Evolutionary conservation across 2,113 vertebrate genomes (phyloP), one percentile per base, ranked within the genome.

Genomic region (Girardinichthys multiradiatus): DNA sequence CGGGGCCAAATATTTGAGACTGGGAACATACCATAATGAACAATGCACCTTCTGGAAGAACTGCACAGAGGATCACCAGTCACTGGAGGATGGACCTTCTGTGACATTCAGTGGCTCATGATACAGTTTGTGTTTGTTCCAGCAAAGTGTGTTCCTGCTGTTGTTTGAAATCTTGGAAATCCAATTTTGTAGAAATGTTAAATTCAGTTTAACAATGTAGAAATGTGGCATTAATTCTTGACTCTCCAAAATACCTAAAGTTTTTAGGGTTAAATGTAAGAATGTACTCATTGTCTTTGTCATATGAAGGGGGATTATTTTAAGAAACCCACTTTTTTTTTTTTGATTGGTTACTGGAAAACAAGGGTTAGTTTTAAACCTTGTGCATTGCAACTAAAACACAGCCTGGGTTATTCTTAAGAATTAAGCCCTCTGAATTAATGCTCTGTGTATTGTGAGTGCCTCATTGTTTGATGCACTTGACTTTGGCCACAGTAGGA

Each of bases 1-100:
- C 88, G 30, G 83, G 80, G 76, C 81, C 86, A 91, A 92, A 92
- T 89, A 90, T 83, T 83, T 83, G 81, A 82, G 79, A 74, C 80
- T 48, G 70, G 74, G 85, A 82, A 78, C 90, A 84, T 90, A 87
- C 89, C 77, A 87, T 87, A 87, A 89, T 85, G 86, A 90, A 93
- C 91, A 93, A 86, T 90, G 74, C 76, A 58, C 19, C 69, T 85
- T 83, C 77, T 86, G 82, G 85, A 80, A 77, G 82, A 65, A 45
- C 58, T 62, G 85, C 83, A 88, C 84, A 88, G 83, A 90, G 86
- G 81, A 78, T 66, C 69, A 76, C 54, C 64, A 39, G 68, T 73
- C 74, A 27, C 78, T 73, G 70, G 58, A 68, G 79, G 60, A 29
- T 66, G 73, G 81, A 70, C 79, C 68, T 82, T 87, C 78, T 73